Conservation (phyloP, 2,113 vertebrate genomes). For the Halichoeres trimaculatus region DNA sequence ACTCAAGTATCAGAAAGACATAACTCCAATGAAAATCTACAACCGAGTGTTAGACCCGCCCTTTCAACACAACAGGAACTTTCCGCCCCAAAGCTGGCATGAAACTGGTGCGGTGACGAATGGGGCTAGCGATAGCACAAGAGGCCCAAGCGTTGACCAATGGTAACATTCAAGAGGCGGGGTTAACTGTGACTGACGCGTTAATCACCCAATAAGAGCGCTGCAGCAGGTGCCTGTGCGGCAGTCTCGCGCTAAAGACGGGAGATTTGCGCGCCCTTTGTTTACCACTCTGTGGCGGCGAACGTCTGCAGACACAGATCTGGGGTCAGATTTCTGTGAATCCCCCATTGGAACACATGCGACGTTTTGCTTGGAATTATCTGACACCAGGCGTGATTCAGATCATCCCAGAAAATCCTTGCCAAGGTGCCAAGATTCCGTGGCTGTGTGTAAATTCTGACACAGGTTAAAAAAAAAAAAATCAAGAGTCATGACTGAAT, state of each 20-base stretch:
- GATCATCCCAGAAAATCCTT: constrained; percentile 32
- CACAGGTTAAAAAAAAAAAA: too few relatives aligned
- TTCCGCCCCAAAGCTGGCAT: constrained; percentile 71
- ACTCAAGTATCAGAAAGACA: constrained; percentile 25
- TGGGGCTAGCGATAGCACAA: background rate
- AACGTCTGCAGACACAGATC: constrained; percentile 47
- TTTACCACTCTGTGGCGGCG: constrained; percentile 64
- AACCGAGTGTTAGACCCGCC: constrained; percentile 66
- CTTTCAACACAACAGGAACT: constrained; percentile 39
- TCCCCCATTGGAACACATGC: background rate
- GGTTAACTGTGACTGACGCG: constrained; percentile 27
- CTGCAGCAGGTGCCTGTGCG: constrained; percentile 79
- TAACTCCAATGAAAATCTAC: constrained; percentile 62
- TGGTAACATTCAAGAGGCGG: constrained; percentile 3
- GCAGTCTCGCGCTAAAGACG: constrained; percentile 59
- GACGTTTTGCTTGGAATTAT: background rate
- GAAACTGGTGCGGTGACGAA: constrained; percentile 55
- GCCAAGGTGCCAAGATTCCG: background rate
- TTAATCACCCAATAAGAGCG: constrained; percentile 36
- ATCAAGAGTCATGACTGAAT: too few relatives aligned
- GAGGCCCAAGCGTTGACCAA: constrained; percentile 52
- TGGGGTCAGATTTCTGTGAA: constrained; percentile 39
- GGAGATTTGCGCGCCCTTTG: constrained; percentile 81
- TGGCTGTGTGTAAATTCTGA: background rate
- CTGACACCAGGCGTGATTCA: constrained; percentile 59